Evolutionary conservation across 2,113 vertebrate species (phyloP), one percentile per base, ranked within the genome.

Genomic region (Rhineura floridana): DNA sequence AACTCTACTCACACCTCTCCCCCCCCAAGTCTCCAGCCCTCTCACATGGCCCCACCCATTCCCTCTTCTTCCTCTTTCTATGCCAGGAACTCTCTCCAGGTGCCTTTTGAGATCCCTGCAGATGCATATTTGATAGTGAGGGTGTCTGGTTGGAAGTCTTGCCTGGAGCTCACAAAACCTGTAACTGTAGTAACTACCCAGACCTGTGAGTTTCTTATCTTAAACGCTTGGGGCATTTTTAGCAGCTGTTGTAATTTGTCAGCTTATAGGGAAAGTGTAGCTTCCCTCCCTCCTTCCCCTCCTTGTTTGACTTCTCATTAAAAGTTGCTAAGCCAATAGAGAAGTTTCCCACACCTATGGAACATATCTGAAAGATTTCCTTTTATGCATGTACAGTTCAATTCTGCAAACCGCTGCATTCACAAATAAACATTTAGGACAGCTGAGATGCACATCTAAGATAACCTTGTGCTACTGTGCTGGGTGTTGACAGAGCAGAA

Each of bases 181-280:
- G 48, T 50, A 39, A 3, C 39, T 83, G 52, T 15, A 46, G 42
- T 19, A 48, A 44, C 63, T 69, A 36, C 50, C 39, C 28, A 75
- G 25, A 8, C 33, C 3, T 10, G 23, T 36, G 52, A 46, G 52
- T 85, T 62, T 85, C 72, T 76, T 76, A 44, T 85, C 84, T 63
- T 44, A 75, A 63, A 33, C 42, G 46, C 59, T 30, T 3, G 21
- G 33, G 55, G 75, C 44, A 25, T 17, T 86, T 77, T 78, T 48
- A 78, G 73, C 44, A 67, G 46, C 44, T 86, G 84, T 78, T 86
- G 44, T 67, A 76, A 67, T 65, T 46, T 67, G 44, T 86, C 59
- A 44, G 39, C 55, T 23, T 44, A 48, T 77, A 86, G 73, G 59
- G 65, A 15, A 86, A n/a, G n/a, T 39, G 25, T 48, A 65, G 55